Base-by-base conservation (phyloP, 2,113 vertebrate species). In the Ailuropoda melanoleuca region DNA sequence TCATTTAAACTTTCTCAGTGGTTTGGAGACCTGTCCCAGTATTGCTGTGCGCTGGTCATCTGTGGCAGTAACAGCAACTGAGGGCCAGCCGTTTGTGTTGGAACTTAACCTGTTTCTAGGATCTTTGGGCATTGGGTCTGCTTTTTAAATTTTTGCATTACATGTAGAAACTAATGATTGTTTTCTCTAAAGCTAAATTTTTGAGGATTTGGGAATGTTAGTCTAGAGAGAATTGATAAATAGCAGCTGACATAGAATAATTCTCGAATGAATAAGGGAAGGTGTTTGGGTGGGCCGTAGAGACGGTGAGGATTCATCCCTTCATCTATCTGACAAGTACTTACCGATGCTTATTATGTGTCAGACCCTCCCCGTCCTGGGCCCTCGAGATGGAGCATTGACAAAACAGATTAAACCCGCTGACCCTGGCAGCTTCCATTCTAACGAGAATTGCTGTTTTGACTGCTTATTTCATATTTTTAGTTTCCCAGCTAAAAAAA, bases 371-470 rank as follows among this genome's bases (percentile, higher is more conserved):
- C 1, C 46, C 4, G 18, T 34, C 46, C 3, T 7, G 70, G 60
- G 58, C 72, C 53, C 39, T 34, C 11, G 43, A 18, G 31, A 1
- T 1, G 6, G n/a, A 70, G 4, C 11, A 4, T 10, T 11, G 3
- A 1, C 43, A 8, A 1, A 34, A 2, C 34, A 2, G 43, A 4
- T 4, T 2, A 4, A 39, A 6, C 31, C 60, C 19, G 1, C 31
- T 1, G 10, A 23, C 46, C 62, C 9, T 0, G 14, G 55, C 24
- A 17, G 2, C 75, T 66, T 19, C 7, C 0, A 1, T 26, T 55
- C 31, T 13, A 6, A 10, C 9, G 26, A 31, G 83, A 31, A 19
- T 19, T 53, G 85, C 72, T 34, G 2, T 64, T 95, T 23, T 15
- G 62, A 23, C 11, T 5, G 19, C 19, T 72, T 31, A 0, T 14